A percentile compares a stretch with the other conserved stretches of the same genome.
phyloP scores from a whole-genome alignment of 2,113 vertebrate genomes.

The Cairina moschata region DNA sequence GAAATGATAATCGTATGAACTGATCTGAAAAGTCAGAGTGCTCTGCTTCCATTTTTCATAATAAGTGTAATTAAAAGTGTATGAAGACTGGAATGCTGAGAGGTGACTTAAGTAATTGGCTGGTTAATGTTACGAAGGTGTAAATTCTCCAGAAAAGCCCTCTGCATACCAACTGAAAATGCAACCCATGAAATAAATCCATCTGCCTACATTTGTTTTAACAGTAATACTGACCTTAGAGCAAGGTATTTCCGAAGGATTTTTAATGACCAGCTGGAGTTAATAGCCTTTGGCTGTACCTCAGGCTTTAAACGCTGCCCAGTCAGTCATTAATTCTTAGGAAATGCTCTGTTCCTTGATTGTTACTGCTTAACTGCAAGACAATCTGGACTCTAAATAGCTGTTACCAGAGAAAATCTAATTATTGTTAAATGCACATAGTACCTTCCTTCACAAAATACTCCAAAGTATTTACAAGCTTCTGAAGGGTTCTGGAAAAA shows the following conservation, averaged over 20 bases:
- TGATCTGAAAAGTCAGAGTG: not conserved
- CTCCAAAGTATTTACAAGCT: not conserved
- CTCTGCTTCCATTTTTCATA: not conserved
- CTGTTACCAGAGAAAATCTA: constrained; percentile 10
- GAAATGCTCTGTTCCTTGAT: constrained; percentile 57
- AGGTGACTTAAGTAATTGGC: constrained; percentile 24
- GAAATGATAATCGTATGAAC: not conserved
- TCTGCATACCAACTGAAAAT: constrained; percentile 54
- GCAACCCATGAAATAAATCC: constrained; percentile 46
- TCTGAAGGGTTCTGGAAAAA: not conserved
- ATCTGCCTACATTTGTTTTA: constrained; percentile 56
- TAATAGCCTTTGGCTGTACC: constrained; percentile 57
- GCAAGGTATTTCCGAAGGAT: constrained; percentile 57
- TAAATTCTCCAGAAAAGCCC: constrained; percentile 52
- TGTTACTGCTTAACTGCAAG: constrained; percentile 40
- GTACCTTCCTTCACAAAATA: constrained; percentile 8
- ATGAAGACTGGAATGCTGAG: not conserved
- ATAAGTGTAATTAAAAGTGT: constrained; percentile 20
- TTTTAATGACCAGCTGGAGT: constrained; percentile 68
- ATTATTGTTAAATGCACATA: constrained; percentile 11
- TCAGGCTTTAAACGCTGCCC: constrained; percentile 49
- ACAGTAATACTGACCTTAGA: constrained; percentile 48
- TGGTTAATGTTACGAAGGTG: constrained; percentile 15
- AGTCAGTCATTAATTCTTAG: constrained; percentile 60
- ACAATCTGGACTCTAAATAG: constrained; percentile 33